Evolutionary conservation across 2,888 invertebrate species (phyloP).

Genomic region (Standfussiana lucernea): DNA sequence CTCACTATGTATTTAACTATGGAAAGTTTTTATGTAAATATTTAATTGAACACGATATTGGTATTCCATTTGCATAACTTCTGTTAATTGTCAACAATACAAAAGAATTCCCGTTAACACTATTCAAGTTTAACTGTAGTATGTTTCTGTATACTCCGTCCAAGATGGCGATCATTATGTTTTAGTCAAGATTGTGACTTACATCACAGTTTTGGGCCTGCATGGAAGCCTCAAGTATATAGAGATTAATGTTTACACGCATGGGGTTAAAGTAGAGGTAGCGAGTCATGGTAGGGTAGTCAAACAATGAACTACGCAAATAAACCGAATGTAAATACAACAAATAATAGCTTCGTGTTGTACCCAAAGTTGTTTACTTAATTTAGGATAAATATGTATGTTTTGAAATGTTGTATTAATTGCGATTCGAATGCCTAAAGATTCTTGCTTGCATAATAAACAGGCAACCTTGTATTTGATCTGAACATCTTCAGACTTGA

Average conservation of each 20-base stretch:
- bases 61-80: conserved; percentile 51
- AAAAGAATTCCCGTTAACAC: conserved; percentile 38
- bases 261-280: conserved; percentile 31
- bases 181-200: conserved; percentile 53
- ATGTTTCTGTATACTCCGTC: neutral
- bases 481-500: conserved; percentile 47
- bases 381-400: conserved; percentile 33
- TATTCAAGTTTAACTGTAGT: conserved; percentile 27
- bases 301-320: conserved; percentile 67
- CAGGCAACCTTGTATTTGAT: conserved; percentile 42
- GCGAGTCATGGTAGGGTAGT: conserved; percentile 49
- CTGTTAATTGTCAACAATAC: conserved; percentile 34
- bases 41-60: conserved; percentile 38
- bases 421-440: conserved; percentile 22
- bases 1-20: conserved; percentile 14
- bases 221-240: conserved; percentile 58
- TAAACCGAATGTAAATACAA: conserved; percentile 59
- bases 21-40: conserved; percentile 43
- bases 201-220: conserved; percentile 53
- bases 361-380: conserved; percentile 40
- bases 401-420: conserved; percentile 39
- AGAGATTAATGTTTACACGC: conserved; percentile 60
- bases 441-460: conserved; percentile 12
- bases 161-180: conserved; percentile 45
- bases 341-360: conserved; percentile 50